These are phyloP conservation scores for Vanacampus margaritifer DNA, from an alignment of 2,113 vertebrate species.

Conservation along the genomic window DNA sequence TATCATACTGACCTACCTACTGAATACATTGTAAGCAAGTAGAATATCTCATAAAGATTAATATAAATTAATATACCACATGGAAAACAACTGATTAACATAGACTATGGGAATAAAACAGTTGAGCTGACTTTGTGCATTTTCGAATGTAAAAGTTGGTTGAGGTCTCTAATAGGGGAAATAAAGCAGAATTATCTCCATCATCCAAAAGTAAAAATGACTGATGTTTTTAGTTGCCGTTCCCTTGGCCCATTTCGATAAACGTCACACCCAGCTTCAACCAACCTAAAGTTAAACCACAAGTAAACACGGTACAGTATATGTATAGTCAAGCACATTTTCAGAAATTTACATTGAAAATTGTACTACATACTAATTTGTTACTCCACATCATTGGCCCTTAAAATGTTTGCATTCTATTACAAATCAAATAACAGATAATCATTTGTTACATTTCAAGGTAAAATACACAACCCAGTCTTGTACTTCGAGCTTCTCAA, in stretches of 20 bases:
- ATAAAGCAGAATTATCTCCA: neutral
- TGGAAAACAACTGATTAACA: neutral
- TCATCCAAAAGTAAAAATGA: neutral
- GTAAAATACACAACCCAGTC: neutral
- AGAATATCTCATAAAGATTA: neutral
- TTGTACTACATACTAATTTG: neutral
- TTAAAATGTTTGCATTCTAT: neutral
- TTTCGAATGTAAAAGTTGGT: neutral
- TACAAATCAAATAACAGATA: neutral
- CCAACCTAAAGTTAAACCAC: neutral
- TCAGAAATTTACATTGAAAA: neutral
- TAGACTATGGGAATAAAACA: neutral
- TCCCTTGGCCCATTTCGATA: neutral
- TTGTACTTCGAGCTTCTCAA: neutral
- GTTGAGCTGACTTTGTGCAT: neutral
- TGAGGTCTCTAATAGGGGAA: neutral
- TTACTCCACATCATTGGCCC: neutral
- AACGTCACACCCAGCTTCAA: neutral
- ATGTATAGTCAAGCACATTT: neutral
- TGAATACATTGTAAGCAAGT: neutral
- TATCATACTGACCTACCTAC: neutral
- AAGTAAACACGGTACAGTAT: neutral
- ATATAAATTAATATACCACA: conserved; percentile 1
- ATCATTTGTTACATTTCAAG: neutral
- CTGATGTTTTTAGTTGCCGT: too few relatives aligned